These are phyloP conservation scores for Fistularia tabacaria DNA, from an alignment of 2,797 vertebrate species.

Conservation along the genomic window DNA sequence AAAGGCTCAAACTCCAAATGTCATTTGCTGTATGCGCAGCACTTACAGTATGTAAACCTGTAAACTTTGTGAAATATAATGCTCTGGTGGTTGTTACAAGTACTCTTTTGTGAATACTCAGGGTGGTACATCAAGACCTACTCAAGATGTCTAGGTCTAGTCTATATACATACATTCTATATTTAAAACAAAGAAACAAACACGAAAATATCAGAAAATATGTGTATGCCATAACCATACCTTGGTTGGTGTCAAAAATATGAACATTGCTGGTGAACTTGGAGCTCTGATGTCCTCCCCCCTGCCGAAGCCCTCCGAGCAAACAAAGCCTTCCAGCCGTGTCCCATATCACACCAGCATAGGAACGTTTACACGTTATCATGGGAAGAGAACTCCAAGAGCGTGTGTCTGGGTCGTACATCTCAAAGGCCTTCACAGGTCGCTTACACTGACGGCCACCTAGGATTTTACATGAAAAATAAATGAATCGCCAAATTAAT, in stretches of 20 bases:
- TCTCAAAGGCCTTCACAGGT: conserved; percentile 87
- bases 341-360: conserved; percentile 86
- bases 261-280: conserved; percentile 96
- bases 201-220: too few species aligned
- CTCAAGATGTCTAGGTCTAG: too few species aligned
- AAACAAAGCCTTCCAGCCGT: conserved; percentile 82
- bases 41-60: too few species aligned
- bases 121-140: too few species aligned
- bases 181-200: neutral
- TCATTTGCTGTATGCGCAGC: too few species aligned
- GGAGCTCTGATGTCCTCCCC: conserved; percentile 88
- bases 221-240: conserved; percentile 56
- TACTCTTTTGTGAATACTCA: too few species aligned
- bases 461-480: conserved; percentile 34
- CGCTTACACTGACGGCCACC: conserved; percentile 94
- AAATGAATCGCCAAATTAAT: neutral
- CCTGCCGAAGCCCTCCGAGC: conserved; percentile 90
- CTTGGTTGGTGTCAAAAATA: conserved; percentile 89
- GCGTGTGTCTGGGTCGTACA: conserved; percentile 87
- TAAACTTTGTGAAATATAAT: too few species aligned
- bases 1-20: too few species aligned
- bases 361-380: conserved; percentile 90
- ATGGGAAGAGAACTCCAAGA: conserved; percentile 86
- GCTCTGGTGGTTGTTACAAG: too few species aligned
- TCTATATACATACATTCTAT: too few species aligned